These are phyloP conservation scores for Crenichthys baileyi DNA, from an alignment of 2,797 vertebrate species.

Conservation along the genomic window DNA sequence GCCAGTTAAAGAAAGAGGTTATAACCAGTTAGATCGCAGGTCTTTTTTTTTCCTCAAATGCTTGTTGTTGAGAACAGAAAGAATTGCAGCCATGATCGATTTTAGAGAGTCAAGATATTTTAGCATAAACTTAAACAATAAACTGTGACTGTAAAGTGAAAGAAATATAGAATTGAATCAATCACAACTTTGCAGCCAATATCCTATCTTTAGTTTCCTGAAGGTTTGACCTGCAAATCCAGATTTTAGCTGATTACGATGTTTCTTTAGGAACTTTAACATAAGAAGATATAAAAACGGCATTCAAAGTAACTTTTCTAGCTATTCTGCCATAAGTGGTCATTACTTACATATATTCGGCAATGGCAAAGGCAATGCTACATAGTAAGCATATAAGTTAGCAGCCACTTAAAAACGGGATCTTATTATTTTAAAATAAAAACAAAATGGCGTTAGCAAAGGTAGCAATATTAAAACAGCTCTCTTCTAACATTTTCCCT, in stretches of 20 bases:
- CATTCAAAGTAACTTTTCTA: not conserved
- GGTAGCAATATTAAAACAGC: not conserved
- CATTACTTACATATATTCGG: not conserved
- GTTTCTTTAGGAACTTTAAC: not conserved
- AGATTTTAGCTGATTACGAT: not conserved
- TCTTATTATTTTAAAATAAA: not conserved
- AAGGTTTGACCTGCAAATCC: not conserved
- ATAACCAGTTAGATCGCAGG: conserved; percentile 60
- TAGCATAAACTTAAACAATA: conserved; percentile 14
- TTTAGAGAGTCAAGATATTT: conserved; percentile 32
- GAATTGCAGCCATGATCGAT: conserved; percentile 31
- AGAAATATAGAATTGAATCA: not conserved
- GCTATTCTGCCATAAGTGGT: not conserved
- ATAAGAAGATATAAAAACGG: not conserved
- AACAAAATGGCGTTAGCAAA: not conserved
- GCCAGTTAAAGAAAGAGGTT: conserved; percentile 71
- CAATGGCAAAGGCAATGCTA: not conserved
- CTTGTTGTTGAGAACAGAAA: conserved; percentile 45
- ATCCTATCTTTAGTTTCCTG: not conserved
- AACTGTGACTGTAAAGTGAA: conserved; percentile 44
- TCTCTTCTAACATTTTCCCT: not conserved
- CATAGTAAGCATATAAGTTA: not conserved
- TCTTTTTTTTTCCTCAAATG: conserved; percentile 32
- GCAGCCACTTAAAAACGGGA: not conserved
- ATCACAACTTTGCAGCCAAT: not conserved